phyloP scores from a whole-genome alignment of 2,888 invertebrate species.

The Perizoma flavofasciatum region DNA sequence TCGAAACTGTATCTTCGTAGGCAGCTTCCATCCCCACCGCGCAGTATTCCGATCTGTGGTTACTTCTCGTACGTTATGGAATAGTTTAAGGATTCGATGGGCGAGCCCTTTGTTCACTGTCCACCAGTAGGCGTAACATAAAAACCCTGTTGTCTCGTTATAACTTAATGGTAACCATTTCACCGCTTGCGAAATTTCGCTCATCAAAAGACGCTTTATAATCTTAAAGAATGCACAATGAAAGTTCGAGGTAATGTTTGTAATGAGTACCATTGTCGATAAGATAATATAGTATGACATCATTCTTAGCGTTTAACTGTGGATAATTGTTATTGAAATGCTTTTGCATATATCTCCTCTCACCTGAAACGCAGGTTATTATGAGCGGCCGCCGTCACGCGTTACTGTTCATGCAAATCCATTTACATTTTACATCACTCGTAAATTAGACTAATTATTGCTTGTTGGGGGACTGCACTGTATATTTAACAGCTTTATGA shows the following conservation, averaged over 20 bases:
- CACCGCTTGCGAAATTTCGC: slow-evolving; percentile 9
- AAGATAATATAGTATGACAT: slow-evolving; percentile 26
- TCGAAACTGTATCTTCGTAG: too few species aligned
- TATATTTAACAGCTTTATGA: too few species aligned
- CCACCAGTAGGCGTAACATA: too few species aligned
- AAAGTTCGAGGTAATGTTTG: slow-evolving; percentile 22
- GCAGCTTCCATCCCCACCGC: too few species aligned
- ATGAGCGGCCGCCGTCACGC: slow-evolving; percentile 10
- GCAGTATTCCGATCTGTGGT: too few species aligned
- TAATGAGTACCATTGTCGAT: slow-evolving; percentile 4
- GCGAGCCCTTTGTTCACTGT: too few species aligned
- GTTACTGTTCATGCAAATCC: slow-evolving; percentile 12
- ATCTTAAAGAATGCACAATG: slow-evolving; percentile 29
- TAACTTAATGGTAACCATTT: background rate
- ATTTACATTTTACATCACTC: slow-evolving; percentile 4
- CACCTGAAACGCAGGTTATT: background rate
- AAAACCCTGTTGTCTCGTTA: too few species aligned
- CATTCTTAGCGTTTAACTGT: slow-evolving; percentile 22
- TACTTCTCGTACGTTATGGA: too few species aligned
- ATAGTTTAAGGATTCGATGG: too few species aligned
- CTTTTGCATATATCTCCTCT: slow-evolving; percentile 7
- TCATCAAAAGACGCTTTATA: slow-evolving; percentile 22
- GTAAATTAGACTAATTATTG: slow-evolving; percentile 1
- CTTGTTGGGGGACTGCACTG: too few species aligned
- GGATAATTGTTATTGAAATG: slow-evolving; percentile 12